These are phyloP conservation scores for Caenorhabditis virilis DNA, from an alignment of 2,888 invertebrate genomes.

Conservation along the genomic window DNA sequence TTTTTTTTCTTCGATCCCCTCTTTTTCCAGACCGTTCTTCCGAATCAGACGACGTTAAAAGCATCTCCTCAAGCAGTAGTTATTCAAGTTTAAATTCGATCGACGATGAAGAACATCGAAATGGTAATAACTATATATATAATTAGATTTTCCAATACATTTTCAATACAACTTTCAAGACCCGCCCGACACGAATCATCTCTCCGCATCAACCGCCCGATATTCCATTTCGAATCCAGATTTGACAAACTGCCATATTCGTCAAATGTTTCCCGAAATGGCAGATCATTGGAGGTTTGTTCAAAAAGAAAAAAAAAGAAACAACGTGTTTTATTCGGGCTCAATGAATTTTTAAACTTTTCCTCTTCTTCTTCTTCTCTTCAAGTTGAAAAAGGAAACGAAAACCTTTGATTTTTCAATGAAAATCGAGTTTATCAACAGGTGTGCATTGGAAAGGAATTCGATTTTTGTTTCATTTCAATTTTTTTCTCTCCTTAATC, in stretches of 20 bases:
- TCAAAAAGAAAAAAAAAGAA: not conserved
- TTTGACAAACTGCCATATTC: conserved; percentile 57
- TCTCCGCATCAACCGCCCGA: conserved; percentile 24
- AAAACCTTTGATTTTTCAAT: no score
- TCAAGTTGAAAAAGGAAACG: conserved; percentile 1
- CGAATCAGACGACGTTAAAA: no score
- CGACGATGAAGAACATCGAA: conserved; percentile 18
- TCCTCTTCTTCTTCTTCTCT: conserved; percentile 1
- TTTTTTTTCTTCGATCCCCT: no score
- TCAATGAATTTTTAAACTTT: not conserved
- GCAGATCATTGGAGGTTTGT: conserved; percentile 65
- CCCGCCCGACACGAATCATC: conserved; percentile 11
- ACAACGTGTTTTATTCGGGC: not conserved
- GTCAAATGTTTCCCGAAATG: conserved; percentile 64
- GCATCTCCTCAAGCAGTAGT: no score
- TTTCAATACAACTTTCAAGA: no score
- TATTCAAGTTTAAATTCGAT: no score
- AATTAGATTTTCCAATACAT: not conserved
- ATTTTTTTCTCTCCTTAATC: not conserved
- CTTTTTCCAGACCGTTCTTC: no score
- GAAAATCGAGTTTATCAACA: not conserved
- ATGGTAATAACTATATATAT: not conserved
- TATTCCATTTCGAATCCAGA: conserved; percentile 65
- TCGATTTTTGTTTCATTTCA: not conserved
- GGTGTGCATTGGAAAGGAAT: not conserved